Evolutionary conservation across 2,888 invertebrate genomes (phyloP), one percentile per base, ranked within the genome.

Genomic region (Lampropteryx suffumata): DNA sequence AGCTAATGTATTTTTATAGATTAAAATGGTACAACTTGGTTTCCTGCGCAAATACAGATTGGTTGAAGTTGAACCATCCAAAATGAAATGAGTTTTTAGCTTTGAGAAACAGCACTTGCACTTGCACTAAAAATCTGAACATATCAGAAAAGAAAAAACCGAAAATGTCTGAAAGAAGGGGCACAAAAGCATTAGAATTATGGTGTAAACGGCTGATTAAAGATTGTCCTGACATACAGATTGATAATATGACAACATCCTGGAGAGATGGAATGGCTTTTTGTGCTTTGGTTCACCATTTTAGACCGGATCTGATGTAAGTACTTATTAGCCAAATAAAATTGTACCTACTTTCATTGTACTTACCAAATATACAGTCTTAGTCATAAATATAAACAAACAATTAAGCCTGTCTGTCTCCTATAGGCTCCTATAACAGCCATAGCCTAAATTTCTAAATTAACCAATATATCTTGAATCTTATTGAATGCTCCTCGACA

Each of bases 241-340:
- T 98, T 66, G 95, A 95, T 63, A 98, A 98, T 88, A 97, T 98
- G 97, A 97, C 97, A 60, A 96, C 97, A 59, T 97, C 97, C 7
- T 98, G 98, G 97, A 93, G 97, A 74, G 95, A 97, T 91, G 98
- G 98, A 49, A 93, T 98, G 62, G 98, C 97, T 50, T 98, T 98
- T 88, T 98, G 98, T 91, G 98, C 98, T 59, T 94, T 98, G 81
- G 97, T 98, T 73, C 98, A 98, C 90, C 96, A 97, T 83, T 98
- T 97, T 90, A 93, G 98, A 73, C 98, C 98, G 40, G 98, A 98
- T 82, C 92, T 98, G 72, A 97, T 98, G 98, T 98, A 91, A 97
- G 97, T 94, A 17, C 17, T 11, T 35, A 11, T 21, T 21, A 24
- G 4, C 5, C n/a, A n/a, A n/a, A n/a, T n/a, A n/a, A n/a, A n/a